Percentiles rank a stretch among this genome's conserved stretches.
phyloP scores from a whole-genome alignment of 2,113 vertebrate genomes.

The Serilophus lunatus region DNA sequence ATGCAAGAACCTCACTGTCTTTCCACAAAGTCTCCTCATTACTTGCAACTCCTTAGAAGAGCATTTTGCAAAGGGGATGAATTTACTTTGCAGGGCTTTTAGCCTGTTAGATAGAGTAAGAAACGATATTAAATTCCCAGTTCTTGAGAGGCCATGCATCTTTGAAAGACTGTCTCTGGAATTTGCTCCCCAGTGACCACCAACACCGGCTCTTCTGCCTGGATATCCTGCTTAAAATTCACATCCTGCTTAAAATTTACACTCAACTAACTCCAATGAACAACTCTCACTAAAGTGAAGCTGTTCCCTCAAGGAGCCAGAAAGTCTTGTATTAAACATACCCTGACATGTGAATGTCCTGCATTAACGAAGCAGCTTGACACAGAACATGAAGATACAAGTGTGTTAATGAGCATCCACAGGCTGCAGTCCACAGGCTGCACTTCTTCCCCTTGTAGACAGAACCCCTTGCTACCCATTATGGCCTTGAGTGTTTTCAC shows the following conservation, averaged over 20 bases:
- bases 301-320: neutral
- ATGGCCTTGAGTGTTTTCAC: neutral
- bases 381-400: neutral
- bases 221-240: neutral
- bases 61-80: fast-evolving
- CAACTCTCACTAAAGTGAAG: neutral
- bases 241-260: neutral
- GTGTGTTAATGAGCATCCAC: neutral
- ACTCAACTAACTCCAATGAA: neutral
- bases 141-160: neutral
- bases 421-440: neutral
- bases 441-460: neutral
- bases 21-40: neutral
- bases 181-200: neutral
- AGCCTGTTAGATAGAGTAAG: neutral
- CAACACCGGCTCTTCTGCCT: neutral
- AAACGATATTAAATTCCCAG: neutral
- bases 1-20: neutral
- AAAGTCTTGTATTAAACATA: neutral
- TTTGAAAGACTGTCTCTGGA: neutral
- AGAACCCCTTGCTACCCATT: neutral
- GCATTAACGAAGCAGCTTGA: neutral
- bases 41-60: neutral
- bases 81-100: neutral
- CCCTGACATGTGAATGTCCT: neutral